Evolutionary conservation across 2,113 vertebrate genomes (phyloP).

Genomic region (Perca fluviatilis): DNA sequence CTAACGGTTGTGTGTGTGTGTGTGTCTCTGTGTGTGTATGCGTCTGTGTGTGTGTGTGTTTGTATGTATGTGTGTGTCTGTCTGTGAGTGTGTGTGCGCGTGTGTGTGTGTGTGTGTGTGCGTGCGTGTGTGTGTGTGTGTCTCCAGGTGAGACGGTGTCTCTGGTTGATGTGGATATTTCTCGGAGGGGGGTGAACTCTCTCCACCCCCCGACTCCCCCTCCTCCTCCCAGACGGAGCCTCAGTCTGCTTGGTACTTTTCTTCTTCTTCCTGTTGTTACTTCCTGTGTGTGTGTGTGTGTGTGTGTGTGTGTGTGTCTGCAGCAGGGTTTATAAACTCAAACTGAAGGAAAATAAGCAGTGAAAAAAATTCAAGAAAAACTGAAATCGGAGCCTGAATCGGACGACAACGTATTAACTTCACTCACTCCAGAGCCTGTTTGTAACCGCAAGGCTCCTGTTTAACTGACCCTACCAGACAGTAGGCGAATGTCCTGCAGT

Average conservation of each 20-base stretch:
- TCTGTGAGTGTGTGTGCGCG: conserved; percentile 5
- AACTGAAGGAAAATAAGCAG: too few species aligned
- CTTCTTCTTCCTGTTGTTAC: background rate
- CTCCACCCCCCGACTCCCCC: conserved; percentile 93
- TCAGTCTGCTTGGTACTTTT: conserved; percentile 92
- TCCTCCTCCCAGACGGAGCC: conserved; percentile 92
- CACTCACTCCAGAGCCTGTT: too few species aligned
- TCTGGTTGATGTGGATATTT: conserved; percentile 95
- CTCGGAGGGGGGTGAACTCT: conserved; percentile 87
- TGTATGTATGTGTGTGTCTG: conserved; percentile 1
- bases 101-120: conserved; percentile 42
- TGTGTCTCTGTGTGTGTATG: too few species aligned
- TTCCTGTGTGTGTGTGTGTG: background rate
- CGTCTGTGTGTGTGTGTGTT: background rate
- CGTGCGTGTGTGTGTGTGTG: conserved; percentile 40
- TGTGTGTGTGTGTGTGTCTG: too few species aligned
- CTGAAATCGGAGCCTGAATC: too few species aligned
- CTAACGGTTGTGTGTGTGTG: background rate
- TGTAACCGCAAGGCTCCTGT: too few species aligned
- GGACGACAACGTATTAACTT: too few species aligned
- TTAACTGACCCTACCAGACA: too few species aligned
- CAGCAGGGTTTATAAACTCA: too few species aligned
- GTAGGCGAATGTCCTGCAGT: too few species aligned
- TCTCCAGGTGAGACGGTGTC: conserved; percentile 93
- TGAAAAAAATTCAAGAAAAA: too few species aligned